Percentiles rank a stretch among this genome's conserved stretches.
Evolutionary conservation across 1,140 invertebrate genomes (phyloP).

Genomic region (Wasmannia auropunctata): DNA sequence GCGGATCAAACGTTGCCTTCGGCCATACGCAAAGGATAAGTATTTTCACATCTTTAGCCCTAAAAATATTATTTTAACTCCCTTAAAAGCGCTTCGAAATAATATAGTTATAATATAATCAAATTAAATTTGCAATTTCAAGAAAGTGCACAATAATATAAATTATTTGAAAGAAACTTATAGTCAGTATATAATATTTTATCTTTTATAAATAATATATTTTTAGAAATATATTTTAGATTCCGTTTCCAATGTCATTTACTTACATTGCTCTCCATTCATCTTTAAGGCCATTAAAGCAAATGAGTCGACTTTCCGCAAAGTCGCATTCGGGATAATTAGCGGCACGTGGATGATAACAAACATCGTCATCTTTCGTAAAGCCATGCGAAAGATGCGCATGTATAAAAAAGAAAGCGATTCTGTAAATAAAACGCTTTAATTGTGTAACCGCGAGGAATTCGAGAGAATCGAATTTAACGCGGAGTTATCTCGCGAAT

Average conservation of each 20-base stretch:
- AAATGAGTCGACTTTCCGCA: slow-evolving; percentile 67
- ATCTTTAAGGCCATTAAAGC: slow-evolving; percentile 68
- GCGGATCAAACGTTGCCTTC: slow-evolving; percentile 63
- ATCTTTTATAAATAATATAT: too few relatives aligned
- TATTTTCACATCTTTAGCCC: slow-evolving; percentile 52
- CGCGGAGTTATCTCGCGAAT: background rate
- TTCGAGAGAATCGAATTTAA: background rate
- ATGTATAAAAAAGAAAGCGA: background rate
- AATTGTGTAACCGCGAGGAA: background rate
- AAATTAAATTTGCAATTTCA: too few relatives aligned
- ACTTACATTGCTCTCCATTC: slow-evolving; percentile 68
- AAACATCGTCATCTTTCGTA: slow-evolving; percentile 44
- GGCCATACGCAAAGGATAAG: slow-evolving; percentile 73
- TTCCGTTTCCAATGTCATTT: background rate
- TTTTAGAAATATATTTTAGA: background rate
- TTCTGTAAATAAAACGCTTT: slow-evolving; percentile 11
- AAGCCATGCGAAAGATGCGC: background rate
- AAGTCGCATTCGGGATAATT: slow-evolving; percentile 62
- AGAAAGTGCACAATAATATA: background rate
- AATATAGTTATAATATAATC: too few relatives aligned
- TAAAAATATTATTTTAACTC: slow-evolving; percentile 46
- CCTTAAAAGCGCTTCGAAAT: background rate
- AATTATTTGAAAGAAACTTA: too few relatives aligned
- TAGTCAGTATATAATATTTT: too few relatives aligned
- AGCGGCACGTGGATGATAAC: slow-evolving; percentile 9